Conservation (phyloP, 2,113 vertebrate species). For the Takifugu flavidus region DNA sequence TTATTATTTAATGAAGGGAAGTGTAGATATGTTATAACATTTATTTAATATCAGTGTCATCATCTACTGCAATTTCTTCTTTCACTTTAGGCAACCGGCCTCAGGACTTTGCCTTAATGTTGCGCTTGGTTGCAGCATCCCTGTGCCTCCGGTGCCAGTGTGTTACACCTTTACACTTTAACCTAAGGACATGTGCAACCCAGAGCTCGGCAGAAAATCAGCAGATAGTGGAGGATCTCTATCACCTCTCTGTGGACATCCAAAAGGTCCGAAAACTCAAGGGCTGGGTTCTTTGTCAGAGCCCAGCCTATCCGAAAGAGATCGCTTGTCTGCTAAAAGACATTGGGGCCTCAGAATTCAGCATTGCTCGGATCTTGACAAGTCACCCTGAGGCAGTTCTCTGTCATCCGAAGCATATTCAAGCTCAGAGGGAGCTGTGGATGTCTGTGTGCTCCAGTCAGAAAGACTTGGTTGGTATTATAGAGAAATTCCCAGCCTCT, state of each 20-base stretch:
- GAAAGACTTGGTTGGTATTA: slow-evolving; percentile 81
- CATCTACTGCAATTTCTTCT: not conserved
- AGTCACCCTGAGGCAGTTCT: slow-evolving; percentile 85
- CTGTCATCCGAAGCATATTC: slow-evolving; percentile 75
- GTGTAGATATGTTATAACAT: not conserved
- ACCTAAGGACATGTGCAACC: slow-evolving; percentile 33
- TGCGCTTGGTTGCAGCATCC: slow-evolving; percentile 51
- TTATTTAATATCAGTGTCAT: not conserved
- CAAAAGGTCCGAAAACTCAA: slow-evolving; percentile 84
- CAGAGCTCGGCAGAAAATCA: slow-evolving; percentile 75
- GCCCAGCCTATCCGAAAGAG: slow-evolving; percentile 78
- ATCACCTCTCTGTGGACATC: slow-evolving; percentile 80
- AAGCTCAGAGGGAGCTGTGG: slow-evolving; percentile 82
- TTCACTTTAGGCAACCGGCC: not conserved
- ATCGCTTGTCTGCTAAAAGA: slow-evolving; percentile 75
- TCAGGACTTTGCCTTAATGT: slow-evolving; percentile 56
- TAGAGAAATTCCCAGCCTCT: slow-evolving; percentile 89
- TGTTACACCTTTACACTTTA: slow-evolving; percentile 16
- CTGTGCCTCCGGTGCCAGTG: slow-evolving; percentile 51
- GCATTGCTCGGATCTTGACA: slow-evolving; percentile 79
- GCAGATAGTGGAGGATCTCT: slow-evolving; percentile 76
- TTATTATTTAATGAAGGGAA: too few species aligned
- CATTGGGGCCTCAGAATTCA: slow-evolving; percentile 76
- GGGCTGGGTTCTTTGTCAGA: slow-evolving; percentile 83
- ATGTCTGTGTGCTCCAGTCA: slow-evolving; percentile 79